Percentiles rank a stretch among this genome's conserved stretches.
Conservation (phyloP, 2,113 vertebrate species). For the Pseudolaguvia tuberculata region DNA sequence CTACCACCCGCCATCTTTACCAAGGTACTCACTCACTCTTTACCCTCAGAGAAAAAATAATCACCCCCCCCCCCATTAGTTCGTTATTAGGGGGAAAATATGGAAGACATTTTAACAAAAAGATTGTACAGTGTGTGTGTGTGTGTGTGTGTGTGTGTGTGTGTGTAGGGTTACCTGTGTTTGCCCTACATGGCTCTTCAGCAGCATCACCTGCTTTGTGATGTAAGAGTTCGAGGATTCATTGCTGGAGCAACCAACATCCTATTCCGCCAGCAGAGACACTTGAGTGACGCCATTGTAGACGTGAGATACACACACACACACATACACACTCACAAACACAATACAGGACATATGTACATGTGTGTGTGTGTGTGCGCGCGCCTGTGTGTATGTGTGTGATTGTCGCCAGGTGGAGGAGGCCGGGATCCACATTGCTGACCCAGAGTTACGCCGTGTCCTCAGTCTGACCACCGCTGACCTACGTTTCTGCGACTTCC, state of each 20-base stretch:
- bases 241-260: conserved; percentile 96
- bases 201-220: conserved; percentile 95
- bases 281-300: conserved; percentile 89
- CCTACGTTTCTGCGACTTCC: conserved; percentile 88
- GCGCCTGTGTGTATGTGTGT: neutral
- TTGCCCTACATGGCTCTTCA: conserved; percentile 97
- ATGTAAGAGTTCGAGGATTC: conserved; percentile 86
- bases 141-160: conserved; percentile 24
- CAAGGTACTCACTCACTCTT: conserved; percentile 73
- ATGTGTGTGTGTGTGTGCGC: conserved; percentile 21
- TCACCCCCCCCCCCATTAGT: neutral
- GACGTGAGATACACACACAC: conserved; percentile 69
- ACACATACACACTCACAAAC: neutral
- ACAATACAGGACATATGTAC: neutral
- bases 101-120: too few species aligned
- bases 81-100: neutral
- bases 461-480: conserved; percentile 88
- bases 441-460: conserved; percentile 84
- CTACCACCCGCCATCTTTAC: conserved; percentile 91
- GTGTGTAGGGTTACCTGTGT: conserved; percentile 87
- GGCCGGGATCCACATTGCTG: conserved; percentile 83
- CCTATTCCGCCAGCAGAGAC: conserved; percentile 93
- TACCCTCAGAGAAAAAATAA: neutral
- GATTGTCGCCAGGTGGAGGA: conserved; percentile 79
- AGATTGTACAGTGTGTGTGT: neutral